Base-by-base conservation (phyloP, 2,113 vertebrate genomes). In the Genyomyrus donnyi region DNA sequence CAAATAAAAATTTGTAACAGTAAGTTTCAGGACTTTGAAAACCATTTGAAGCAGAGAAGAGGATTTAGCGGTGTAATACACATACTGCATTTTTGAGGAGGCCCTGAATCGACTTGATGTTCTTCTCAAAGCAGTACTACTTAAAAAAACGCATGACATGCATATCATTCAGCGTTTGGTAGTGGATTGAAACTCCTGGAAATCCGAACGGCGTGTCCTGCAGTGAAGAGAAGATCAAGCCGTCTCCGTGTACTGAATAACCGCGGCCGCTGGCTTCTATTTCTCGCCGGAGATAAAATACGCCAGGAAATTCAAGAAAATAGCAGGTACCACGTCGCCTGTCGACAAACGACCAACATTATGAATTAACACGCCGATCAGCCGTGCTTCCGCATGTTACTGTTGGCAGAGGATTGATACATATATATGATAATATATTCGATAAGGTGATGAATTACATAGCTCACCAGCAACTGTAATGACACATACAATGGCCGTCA, bases 61-160 rank as follows among this genome's bases (percentile, higher is more conserved):
- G 66, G 70, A 27, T 27, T 53, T 70, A 39, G 70, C 88, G 70
- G 46, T 48, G 52, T 19, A 45, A 83, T 53, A 74, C 42, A 19
- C 24, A 52, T 74, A 83, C 70, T 52, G 88, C 88, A 89, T 89
- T 70, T 89, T 89, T 49, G 48, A 52, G 77, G 66, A 89, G 88
- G 88, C 88, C 88, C 88, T 39, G 70, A 52, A n/a, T 66, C 27
- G 46, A 89, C 70, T 89, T 10, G 46, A 80, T 83, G 88, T 83
- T 53, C n/a, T 17, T 31, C 9, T 88, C 35, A 31, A 31, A 31
- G 52, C 52, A 45, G 17, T 35, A 31, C 88, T 89, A n/a, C 70
- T 89, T 80, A 35, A 50, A 77, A 89, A 77, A 85, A 4, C 88
- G 58, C 45, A 50, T 39, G 66, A 74, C 24, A 31, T 5, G 39